A percentile compares a stretch with the other conserved stretches of the same genome.
phyloP scores from a whole-genome alignment of 2,113 vertebrate genomes.

The Heteronetta atricapilla region DNA sequence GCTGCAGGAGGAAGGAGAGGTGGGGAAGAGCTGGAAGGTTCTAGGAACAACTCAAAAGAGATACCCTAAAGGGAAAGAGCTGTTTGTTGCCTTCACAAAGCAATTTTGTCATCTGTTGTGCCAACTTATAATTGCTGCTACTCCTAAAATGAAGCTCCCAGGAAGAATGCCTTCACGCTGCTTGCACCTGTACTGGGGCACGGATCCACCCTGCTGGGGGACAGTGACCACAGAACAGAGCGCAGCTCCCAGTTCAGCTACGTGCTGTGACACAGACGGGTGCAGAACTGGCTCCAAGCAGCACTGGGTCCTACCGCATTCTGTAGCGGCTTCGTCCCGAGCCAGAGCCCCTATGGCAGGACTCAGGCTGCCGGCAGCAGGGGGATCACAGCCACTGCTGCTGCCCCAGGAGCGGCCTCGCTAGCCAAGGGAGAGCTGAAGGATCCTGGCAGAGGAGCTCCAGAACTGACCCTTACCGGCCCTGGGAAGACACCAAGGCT shows the following conservation, averaged over 20 bases:
- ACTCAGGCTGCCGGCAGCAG: not conserved
- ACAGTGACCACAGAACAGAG: not conserved
- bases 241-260: not conserved
- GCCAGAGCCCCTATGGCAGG: not conserved
- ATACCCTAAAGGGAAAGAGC: not conserved
- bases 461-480: not conserved
- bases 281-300: not conserved
- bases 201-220: not conserved
- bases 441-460: not conserved
- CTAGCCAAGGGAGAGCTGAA: not conserved
- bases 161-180: not conserved
- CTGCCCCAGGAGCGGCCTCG: not conserved
- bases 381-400: not conserved
- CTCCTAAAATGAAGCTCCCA: not conserved
- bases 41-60: not conserved
- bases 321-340: not conserved
- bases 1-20: not conserved
- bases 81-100: not conserved
- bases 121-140: not conserved
- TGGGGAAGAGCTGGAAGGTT: not conserved
- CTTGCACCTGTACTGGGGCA: fast-evolving
- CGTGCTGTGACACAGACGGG: not conserved
- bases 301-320: not conserved
- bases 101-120: not conserved
- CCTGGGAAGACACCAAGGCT: not conserved